Percentiles rank a stretch among this genome's conserved stretches.
Conservation (phyloP, 2,113 vertebrate genomes). For the Phalacrocorax brasilianus region DNA sequence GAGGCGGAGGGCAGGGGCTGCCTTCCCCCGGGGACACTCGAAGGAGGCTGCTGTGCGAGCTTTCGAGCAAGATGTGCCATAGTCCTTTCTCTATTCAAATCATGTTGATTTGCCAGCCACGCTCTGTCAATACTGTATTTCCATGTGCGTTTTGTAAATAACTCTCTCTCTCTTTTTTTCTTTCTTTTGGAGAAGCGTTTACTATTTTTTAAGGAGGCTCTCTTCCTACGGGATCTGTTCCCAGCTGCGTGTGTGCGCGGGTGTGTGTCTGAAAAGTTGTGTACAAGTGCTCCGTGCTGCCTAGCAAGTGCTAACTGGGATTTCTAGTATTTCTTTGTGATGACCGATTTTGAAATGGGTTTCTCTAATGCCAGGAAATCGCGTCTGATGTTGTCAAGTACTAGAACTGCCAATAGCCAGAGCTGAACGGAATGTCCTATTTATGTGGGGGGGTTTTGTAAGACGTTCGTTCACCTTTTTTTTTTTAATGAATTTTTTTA, state of each 20-base stretch:
- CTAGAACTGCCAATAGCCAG: constrained; percentile 72
- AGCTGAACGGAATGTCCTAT: constrained; percentile 69
- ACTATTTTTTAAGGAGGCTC: constrained; percentile 47
- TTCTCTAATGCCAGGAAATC: constrained; percentile 83
- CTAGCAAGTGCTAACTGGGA: constrained; percentile 61
- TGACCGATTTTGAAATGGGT: constrained; percentile 94
- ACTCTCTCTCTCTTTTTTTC: background rate
- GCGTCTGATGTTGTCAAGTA: constrained; percentile 88
- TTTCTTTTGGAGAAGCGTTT: background rate
- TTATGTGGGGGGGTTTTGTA: constrained; percentile 75
- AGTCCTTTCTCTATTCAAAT: constrained; percentile 67
- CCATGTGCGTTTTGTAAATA: constrained; percentile 65
- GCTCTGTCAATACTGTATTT: constrained; percentile 56
- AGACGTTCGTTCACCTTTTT: constrained; percentile 75
- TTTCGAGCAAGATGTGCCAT: constrained; percentile 55
- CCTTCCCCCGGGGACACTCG: constrained; percentile 10
- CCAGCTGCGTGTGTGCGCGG: constrained; percentile 56
- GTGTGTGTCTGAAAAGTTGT: constrained; percentile 58
- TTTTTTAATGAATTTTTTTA: constrained; percentile 65
- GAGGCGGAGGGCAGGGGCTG: background rate
- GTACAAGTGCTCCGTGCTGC: constrained; percentile 58
- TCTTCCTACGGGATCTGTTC: constrained; percentile 54
- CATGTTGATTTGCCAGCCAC: constrained; percentile 72
- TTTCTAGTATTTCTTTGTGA: constrained; percentile 87
- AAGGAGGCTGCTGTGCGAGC: constrained; percentile 53